A percentile compares a stretch with the other conserved stretches of the same genome.
These are phyloP conservation scores for Mionectes macconnelli DNA, from an alignment of 2,113 vertebrate genomes.

Conservation along the genomic window DNA sequence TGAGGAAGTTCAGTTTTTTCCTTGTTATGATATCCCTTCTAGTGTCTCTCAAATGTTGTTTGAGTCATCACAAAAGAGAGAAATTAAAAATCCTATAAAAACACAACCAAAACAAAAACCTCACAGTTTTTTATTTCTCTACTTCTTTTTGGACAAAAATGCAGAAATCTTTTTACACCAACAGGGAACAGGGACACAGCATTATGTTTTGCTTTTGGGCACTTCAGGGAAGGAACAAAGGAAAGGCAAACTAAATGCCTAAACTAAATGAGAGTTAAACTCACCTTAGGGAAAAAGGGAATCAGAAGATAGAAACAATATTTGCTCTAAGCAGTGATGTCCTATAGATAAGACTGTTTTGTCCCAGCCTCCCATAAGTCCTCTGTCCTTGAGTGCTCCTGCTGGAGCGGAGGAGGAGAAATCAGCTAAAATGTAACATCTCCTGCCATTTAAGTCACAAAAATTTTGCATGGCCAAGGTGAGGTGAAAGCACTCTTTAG, in stretches of 20 bases:
- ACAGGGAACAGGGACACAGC: background rate
- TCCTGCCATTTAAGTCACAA: background rate
- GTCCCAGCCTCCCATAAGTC: background rate
- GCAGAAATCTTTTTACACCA: background rate
- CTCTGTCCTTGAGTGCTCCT: conserved; percentile 19
- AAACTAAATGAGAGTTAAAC: conserved; percentile 17
- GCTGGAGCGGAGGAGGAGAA: background rate
- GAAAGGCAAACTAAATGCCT: background rate
- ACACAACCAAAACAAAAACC: background rate
- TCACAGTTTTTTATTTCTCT: background rate
- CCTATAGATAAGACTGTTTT: conserved; percentile 9
- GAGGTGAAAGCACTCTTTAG: background rate
- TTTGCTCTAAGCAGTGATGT: conserved; percentile 11
- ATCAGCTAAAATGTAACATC: background rate
- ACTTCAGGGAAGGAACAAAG: background rate
- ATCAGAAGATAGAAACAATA: conserved; percentile 32
- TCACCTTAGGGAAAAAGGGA: conserved; percentile 20
- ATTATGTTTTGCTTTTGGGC: background rate
- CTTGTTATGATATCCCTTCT: background rate
- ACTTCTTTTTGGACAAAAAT: background rate
- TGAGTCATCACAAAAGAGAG: background rate
- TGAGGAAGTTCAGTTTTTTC: background rate
- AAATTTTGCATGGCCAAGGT: background rate
- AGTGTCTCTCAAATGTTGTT: background rate
- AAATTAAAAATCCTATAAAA: background rate